These are phyloP conservation scores for Apis florea DNA, from an alignment of 1,140 invertebrate species.

Conservation along the genomic window DNA sequence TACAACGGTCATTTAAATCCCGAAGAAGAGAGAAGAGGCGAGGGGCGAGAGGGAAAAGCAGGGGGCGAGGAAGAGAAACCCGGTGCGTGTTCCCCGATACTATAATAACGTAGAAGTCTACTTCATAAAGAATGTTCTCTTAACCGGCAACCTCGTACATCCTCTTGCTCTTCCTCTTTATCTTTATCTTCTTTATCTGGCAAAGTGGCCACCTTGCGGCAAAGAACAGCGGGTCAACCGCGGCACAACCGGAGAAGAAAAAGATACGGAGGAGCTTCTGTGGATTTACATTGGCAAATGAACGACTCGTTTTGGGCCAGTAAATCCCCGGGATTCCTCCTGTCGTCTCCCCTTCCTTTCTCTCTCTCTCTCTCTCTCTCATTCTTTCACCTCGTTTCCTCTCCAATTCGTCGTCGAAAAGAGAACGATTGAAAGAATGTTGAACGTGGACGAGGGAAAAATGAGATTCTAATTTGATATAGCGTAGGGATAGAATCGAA, in stretches of 20 bases:
- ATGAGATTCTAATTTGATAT: too few species aligned
- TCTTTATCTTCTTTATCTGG: slow-evolving; percentile 77
- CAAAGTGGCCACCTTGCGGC: slow-evolving; percentile 67
- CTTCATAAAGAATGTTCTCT: slow-evolving; percentile 74
- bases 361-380: background rate
- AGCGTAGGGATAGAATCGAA: too few species aligned
- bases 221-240: slow-evolving; percentile 47
- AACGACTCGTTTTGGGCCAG: slow-evolving; percentile 57
- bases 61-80: background rate
- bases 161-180: slow-evolving; percentile 59
- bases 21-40: background rate
- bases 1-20: slow-evolving; percentile 35
- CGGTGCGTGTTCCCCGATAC: slow-evolving; percentile 75
- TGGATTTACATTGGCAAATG: slow-evolving; percentile 63
- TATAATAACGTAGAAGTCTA: slow-evolving; percentile 77
- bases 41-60: background rate
- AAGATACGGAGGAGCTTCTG: slow-evolving; percentile 54
- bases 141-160: slow-evolving; percentile 43
- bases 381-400: background rate
- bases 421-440: background rate
- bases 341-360: slow-evolving; percentile 18
- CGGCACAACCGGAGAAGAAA: slow-evolving; percentile 29
- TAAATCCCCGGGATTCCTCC: slow-evolving; percentile 42
- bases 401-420: background rate
- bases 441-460: background rate